Evolutionary conservation across 2,113 vertebrate genomes (phyloP), one percentile per base, ranked within the genome.

Genomic region (Coturnix japonica): DNA sequence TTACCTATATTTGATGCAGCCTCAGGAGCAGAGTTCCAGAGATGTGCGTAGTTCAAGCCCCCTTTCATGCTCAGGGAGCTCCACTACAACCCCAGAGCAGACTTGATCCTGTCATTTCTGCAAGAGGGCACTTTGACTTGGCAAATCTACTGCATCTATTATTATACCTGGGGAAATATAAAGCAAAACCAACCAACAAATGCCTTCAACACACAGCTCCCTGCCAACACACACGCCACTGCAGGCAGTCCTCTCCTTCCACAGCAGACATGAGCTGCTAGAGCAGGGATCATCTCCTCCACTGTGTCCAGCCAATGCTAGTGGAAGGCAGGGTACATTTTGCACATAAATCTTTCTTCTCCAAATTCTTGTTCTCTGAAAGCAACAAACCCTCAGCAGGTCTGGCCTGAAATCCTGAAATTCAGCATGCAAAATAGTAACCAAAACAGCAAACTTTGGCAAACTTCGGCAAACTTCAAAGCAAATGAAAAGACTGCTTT

Each of bases 321-420:
- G 46, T 0, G 2, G 53, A 35, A 65, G 57, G 80, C 65, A 51
- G 7, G 17, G 17, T n/a, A 59, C 37, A 12, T 33, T 25, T 53
- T 64, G 43, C 12, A 57, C 46, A 60, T 25, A 25, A 37, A 75
- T 26, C 35, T 26, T 6, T 66, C 46, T 83, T 47, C 49, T 69
- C 66, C 47, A 18, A 47, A 64, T 20, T 13, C 44, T 67, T 67
- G 15, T 43, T 59, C 47, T 67, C 73, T 11, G 26, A 81, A 84
- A 84, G 5, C 9, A 41, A 20, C 6, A 2, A 84, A 17, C 13
- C 13, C 8, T 5, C 44, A 53, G 47, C 59, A 80, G 11, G 16
- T 37, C 65, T 60, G 70, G 78, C 18, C n/a, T 60, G 88, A 91
- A 92, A 75, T 81, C 20, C 26, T 60, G 88, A 91, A 92, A 75